Conservation (phyloP, 2,888 invertebrate species). For the Nipponacmea schrenckii region DNA sequence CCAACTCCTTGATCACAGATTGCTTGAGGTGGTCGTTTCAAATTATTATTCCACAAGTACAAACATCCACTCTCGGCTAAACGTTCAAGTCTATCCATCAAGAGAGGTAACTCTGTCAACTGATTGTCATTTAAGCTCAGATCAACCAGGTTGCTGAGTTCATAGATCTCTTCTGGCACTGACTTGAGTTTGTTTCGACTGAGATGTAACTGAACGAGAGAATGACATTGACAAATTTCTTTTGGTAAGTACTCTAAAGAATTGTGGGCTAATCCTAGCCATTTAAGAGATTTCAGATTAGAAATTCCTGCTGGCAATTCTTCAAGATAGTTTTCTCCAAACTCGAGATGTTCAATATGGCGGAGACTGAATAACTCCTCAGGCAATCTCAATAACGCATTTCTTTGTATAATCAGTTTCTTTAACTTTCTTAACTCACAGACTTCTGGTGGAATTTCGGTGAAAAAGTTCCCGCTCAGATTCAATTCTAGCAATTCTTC, state of each 20-base stretch:
- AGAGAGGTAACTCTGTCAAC: constrained; percentile 45
- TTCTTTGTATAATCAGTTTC: constrained; percentile 51
- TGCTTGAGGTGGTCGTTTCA: constrained; percentile 51
- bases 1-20: constrained; percentile 52
- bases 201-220: constrained; percentile 36
- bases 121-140: constrained; percentile 50
- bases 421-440: constrained; percentile 47
- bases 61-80: constrained; percentile 43
- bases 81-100: constrained; percentile 51
- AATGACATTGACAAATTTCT: constrained; percentile 42
- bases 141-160: constrained; percentile 44
- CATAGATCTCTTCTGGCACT: constrained; percentile 48
- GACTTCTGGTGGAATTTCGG: constrained; percentile 52
- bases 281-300: constrained; percentile 42
- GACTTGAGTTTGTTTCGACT: constrained; percentile 40
- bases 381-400: constrained; percentile 55
- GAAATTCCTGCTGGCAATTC: constrained; percentile 41
- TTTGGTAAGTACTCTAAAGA: constrained; percentile 42
- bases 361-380: constrained; percentile 51
- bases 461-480: constrained; percentile 58
- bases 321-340: constrained; percentile 57
- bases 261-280: constrained; percentile 48
- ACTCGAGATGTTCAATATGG: constrained; percentile 48
- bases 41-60: constrained; percentile 45
- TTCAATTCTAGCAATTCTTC: constrained; percentile 37